Base-by-base conservation (phyloP, 2,888 invertebrate species). In the Tenthredo amoena region DNA sequence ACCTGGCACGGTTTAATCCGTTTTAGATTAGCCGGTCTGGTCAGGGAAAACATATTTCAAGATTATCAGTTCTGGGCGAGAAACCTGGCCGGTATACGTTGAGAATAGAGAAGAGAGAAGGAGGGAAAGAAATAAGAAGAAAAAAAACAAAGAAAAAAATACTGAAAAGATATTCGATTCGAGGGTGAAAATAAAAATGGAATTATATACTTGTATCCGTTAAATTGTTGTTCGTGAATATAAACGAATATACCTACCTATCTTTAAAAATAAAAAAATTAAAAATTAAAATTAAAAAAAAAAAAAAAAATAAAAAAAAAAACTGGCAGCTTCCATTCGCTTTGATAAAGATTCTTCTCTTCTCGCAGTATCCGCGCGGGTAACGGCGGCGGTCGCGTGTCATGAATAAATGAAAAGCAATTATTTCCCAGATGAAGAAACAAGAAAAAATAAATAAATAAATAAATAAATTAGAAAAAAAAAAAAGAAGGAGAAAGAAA, bases 11-110 rank as follows among this genome's bases (percentile, higher is more conserved):
- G 26, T 55, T 79, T 50, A 79, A 79, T 79, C 79, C 79, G 55
- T 79, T 79, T 79, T 79, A 79, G 79, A 55, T 79, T 79, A 79
- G 37, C 76, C 83, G 81, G 84, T 62, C 76, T 62, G 77, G 77
- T 74, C 34, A 72, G 50, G 62, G 47, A 76, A 26, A 79, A 50
- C 76, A 43, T 76, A 47, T 76, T 76, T 26, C 76, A 76, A 76
- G 76, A 76, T 47, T 47, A 76, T 76, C 76, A 43, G 40, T 74
- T 18, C 21, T 0, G 9, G 21, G 26, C 26, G 26, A 26, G 21
- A 9, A 26, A 0, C 43, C 43, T n/a, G 2, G n/a, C 2, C 7
- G n/a, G 55, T n/a, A 18, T 55, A n/a, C n/a, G n/a, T 72, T n/a
- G 1, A 40, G 31, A 6, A 40, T 15, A 26, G 26, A 26, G 26